phyloP scores from a whole-genome alignment of 2,113 vertebrate genomes.

The Lampris megalopsis region DNA sequence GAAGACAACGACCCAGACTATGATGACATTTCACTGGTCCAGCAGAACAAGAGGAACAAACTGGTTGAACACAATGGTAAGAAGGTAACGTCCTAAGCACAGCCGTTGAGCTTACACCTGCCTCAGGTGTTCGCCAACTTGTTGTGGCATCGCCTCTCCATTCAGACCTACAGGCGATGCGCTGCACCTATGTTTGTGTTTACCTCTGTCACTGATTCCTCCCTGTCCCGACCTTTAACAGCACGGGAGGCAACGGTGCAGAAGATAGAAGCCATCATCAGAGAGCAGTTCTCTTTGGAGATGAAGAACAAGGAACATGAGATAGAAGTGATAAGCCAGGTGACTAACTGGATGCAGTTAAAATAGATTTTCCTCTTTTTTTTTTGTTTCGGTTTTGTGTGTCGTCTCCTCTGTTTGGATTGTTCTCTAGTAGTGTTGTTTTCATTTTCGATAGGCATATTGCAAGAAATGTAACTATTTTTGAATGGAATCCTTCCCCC shows the following conservation, averaged over 20 bases:
- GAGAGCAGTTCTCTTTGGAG: conserved; percentile 95
- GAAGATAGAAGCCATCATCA: conserved; percentile 97
- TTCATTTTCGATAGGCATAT: too few relatives aligned
- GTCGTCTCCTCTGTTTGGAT: background rate
- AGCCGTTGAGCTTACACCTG: background rate
- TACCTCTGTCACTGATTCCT: background rate
- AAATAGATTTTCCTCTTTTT: background rate
- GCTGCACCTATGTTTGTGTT: background rate
- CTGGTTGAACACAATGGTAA: conserved; percentile 91
- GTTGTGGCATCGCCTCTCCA: background rate
- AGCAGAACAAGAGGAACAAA: conserved; percentile 91
- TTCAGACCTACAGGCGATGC: background rate
- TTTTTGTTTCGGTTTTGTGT: background rate
- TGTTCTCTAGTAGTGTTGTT: background rate
- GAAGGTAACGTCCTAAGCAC: conserved; percentile 11
- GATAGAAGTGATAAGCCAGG: conserved; percentile 98
- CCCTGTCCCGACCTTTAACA: conserved; percentile 53
- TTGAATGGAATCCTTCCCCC: background rate
- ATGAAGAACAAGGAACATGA: conserved; percentile 99
- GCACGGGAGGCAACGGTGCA: conserved; percentile 94
- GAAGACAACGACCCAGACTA: conserved; percentile 95
- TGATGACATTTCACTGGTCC: conserved; percentile 89
- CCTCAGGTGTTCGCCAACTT: conserved; percentile 3
- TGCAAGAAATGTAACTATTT: too few relatives aligned
- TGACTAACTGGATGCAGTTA: conserved; percentile 70